A percentile compares a stretch with the other conserved stretches of the same genome.
These are phyloP conservation scores for Rhynchomys soricoides DNA, from an alignment of 2,113 vertebrate genomes.

Conservation along the genomic window DNA sequence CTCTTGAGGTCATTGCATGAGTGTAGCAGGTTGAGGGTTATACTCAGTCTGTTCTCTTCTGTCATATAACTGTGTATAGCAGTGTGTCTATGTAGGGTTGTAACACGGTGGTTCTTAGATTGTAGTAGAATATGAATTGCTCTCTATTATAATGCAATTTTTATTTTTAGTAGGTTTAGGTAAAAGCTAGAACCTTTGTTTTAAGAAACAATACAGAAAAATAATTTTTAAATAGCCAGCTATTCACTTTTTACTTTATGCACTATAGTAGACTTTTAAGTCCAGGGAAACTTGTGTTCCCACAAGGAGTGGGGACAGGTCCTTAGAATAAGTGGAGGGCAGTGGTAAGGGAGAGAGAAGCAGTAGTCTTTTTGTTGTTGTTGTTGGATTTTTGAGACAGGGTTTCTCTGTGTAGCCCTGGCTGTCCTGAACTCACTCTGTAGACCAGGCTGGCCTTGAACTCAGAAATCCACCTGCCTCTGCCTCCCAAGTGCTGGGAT, in stretches of 20 bases:
- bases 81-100: not conserved
- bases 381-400: too few relatives aligned
- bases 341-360: not conserved
- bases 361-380: not conserved
- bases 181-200: not conserved
- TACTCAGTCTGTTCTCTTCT: not conserved
- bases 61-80: not conserved
- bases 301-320: not conserved
- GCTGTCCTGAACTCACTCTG: too few relatives aligned
- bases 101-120: not conserved
- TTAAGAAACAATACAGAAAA: constrained; percentile 22
- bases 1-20: not conserved
- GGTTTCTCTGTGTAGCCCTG: too few relatives aligned
- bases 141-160: not conserved
- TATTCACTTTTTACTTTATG: not conserved
- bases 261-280: not conserved
- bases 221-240: not conserved
- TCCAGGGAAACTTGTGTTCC: not conserved
- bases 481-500: too few relatives aligned
- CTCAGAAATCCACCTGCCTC: too few relatives aligned
- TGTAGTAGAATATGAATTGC: not conserved
- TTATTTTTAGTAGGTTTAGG: not conserved
- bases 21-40: not conserved
- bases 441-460: too few relatives aligned
- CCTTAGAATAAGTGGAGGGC: not conserved